Conservation (phyloP, 2,797 vertebrate genomes). For the Chaetophractus vellerosus region DNA sequence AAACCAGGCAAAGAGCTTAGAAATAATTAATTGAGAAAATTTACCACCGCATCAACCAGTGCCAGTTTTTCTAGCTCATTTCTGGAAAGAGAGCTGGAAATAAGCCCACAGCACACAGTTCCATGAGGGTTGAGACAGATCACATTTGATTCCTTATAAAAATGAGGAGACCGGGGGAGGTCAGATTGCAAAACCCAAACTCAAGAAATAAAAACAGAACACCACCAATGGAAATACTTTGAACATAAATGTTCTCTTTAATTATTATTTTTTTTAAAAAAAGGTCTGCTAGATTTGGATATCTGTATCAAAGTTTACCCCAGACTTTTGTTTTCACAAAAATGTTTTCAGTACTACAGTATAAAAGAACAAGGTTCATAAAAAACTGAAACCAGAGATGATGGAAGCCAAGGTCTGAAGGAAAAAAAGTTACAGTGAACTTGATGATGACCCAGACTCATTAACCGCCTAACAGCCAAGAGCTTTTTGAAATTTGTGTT, state of each 20-base stretch:
- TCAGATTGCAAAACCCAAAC: constrained; percentile 71
- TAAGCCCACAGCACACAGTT: constrained; percentile 26
- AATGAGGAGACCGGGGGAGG: constrained; percentile 39
- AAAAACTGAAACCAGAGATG: not conserved
- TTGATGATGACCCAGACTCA: constrained; percentile 30
- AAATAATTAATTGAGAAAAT: constrained; percentile 53
- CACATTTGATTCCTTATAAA: constrained; percentile 67
- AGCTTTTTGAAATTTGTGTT: constrained; percentile 33
- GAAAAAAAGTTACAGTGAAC: not conserved
- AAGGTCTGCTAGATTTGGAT: constrained; percentile 17
- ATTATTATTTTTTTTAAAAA: not conserved
- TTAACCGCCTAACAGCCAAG: constrained; percentile 10
- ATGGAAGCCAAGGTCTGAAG: not conserved
- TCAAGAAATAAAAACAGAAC: constrained; percentile 70
- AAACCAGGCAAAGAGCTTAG: constrained; percentile 25
- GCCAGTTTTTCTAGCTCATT: constrained; percentile 34
- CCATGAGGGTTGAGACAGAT: not conserved
- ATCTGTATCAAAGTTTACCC: constrained; percentile 31
- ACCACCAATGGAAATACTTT: constrained; percentile 52
- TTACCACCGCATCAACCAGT: not conserved
- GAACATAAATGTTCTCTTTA: constrained; percentile 41
- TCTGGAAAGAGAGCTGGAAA: constrained; percentile 55
- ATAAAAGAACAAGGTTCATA: not conserved
- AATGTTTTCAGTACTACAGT: constrained; percentile 32
- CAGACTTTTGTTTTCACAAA: constrained; percentile 47